These are phyloP conservation scores for Vanessa atalanta DNA, from an alignment of 1,140 invertebrate genomes.

Conservation along the genomic window DNA sequence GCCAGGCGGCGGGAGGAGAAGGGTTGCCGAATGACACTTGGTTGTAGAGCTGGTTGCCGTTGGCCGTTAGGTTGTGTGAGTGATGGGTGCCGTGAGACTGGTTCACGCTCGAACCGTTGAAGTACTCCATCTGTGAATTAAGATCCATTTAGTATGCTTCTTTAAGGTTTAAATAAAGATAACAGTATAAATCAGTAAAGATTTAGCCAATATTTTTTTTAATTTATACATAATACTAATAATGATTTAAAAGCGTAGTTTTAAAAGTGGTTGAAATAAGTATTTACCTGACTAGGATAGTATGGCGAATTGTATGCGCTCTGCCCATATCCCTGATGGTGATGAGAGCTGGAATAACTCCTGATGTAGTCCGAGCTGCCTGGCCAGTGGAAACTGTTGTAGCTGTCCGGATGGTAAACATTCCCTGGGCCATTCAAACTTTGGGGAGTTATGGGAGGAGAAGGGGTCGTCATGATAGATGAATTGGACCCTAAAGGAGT, in stretches of 20 bases:
- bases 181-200: too few species aligned
- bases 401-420: slow-evolving; percentile 80
- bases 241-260: too few species aligned
- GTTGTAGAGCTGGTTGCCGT: slow-evolving; percentile 76
- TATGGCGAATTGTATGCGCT: slow-evolving; percentile 82
- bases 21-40: slow-evolving; percentile 74
- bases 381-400: slow-evolving; percentile 82
- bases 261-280: neutral
- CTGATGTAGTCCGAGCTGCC: slow-evolving; percentile 77
- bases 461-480: slow-evolving; percentile 84
- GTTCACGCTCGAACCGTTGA: slow-evolving; percentile 80
- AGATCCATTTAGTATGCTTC: neutral
- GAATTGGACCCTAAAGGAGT: slow-evolving; percentile 84
- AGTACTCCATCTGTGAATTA: slow-evolving; percentile 83
- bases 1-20: slow-evolving; percentile 65
- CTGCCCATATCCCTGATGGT: slow-evolving; percentile 82
- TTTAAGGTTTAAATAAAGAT: too few species aligned
- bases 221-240: too few species aligned
- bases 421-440: slow-evolving; percentile 77
- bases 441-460: slow-evolving; percentile 83
- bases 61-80: slow-evolving; percentile 64
- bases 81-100: slow-evolving; percentile 71
- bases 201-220: too few species aligned
- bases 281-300: slow-evolving; percentile 77
- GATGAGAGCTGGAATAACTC: slow-evolving; percentile 75